Evolutionary conservation across 2,888 invertebrate genomes (phyloP), one percentile per base, ranked within the genome.

Genomic region (Candidula unifasciata): DNA sequence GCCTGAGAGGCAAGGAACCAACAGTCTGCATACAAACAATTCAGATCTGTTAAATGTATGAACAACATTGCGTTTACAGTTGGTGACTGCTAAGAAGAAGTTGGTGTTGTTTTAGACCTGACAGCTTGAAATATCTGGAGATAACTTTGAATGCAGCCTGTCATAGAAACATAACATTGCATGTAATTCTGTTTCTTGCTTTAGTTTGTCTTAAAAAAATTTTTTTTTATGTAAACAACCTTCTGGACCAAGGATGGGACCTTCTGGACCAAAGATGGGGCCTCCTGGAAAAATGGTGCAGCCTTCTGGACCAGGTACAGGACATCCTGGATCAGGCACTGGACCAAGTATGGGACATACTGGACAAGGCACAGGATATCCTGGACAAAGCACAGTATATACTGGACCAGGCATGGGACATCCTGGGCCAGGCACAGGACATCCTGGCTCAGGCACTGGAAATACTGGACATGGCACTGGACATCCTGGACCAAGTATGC

Each of bases 321-420:
- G 88, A 27, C 89, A 89, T 24, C 88, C 91, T 54, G 95, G 95
- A 44, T 13, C 44, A 44, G 44, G 13, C 13, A 44, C 44, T 44
- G 8, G 44, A 52, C 94, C 96, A 60, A 95, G 94, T 90, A 94
- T 94, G 86, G 87, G 87, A 16, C 78, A 74, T 30, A 30, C 64
- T 37, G 81, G 81, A 13, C 68, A 33, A n/a, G 37, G 69, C 44
- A 80, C 80, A 74, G 69, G 73, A 24, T 57, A 71, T 30, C 79
- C 79, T 80, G 84, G 84, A 57, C 84, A 80, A 30, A 71, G 77
- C 37, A 86, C 83, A 94, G 13, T 95, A 27, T 90, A 88, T 35
- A 60, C 60, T 37, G 66, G 77, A 69, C 88, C 86, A 27, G 88
- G 89, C 0, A 90, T 90, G 88, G 88, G 88, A 16, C 94, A 96